These are phyloP conservation scores for Pseudomyrmex cubaensis DNA, from an alignment of 1,140 invertebrate genomes.

Conservation along the genomic window DNA sequence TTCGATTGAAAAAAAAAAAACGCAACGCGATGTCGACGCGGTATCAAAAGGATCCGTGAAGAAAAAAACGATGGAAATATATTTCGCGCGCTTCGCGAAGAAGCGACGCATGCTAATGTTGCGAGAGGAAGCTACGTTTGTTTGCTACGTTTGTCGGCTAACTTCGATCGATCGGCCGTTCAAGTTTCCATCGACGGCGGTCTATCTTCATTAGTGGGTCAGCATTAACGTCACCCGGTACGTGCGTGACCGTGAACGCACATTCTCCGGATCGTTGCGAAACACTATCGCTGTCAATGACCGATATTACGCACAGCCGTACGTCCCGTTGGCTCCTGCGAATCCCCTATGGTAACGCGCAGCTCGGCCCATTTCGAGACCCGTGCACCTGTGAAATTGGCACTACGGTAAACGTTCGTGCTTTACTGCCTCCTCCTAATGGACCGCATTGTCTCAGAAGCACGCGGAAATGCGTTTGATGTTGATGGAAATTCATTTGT, in stretches of 20 bases:
- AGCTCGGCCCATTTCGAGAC: slow-evolving; percentile 70
- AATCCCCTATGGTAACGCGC: slow-evolving; percentile 74
- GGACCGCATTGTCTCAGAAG: slow-evolving; percentile 14
- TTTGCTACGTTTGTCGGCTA: background rate
- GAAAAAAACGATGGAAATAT: background rate
- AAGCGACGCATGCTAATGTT: background rate
- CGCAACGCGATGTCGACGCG: background rate
- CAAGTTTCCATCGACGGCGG: background rate
- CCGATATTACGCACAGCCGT: slow-evolving; percentile 79
- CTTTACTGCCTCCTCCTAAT: slow-evolving; percentile 7
- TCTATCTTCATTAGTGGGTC: slow-evolving; percentile 64
- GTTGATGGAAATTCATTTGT: slow-evolving; percentile 3
- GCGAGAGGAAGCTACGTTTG: background rate
- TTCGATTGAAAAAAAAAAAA: background rate
- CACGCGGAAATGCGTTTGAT: background rate
- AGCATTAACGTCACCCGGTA: slow-evolving; percentile 65
- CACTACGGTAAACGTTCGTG: slow-evolving; percentile 42
- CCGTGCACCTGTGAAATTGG: slow-evolving; percentile 74
- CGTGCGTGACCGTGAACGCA: slow-evolving; percentile 76
- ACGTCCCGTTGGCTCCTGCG: slow-evolving; percentile 69
- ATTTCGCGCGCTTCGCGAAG: background rate
- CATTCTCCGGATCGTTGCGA: slow-evolving; percentile 76
- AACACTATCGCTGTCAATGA: slow-evolving; percentile 80
- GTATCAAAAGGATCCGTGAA: background rate
- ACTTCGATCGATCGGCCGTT: slow-evolving; percentile 7